Percentiles rank a stretch among this genome's conserved stretches.
Evolutionary conservation across 64 coral and sea anemone genomes (phyloP).

Genomic region (Actinia equina): DNA sequence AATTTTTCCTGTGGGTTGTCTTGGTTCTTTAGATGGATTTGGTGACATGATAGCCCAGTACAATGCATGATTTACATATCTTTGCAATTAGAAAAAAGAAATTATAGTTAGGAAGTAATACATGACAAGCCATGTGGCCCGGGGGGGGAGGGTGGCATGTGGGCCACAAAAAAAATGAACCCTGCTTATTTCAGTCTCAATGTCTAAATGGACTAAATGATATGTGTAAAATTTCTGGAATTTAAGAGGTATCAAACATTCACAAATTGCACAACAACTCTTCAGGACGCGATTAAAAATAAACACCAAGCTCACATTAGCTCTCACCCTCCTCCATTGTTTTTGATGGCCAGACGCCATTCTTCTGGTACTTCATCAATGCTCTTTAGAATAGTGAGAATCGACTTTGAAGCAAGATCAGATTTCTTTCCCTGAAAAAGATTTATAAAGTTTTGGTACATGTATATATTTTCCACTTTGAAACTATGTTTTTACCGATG

Average conservation of each 20-base stretch:
- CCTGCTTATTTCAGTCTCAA: no score
- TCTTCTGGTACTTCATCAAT: slow-evolving; percentile 61
- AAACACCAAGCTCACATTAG: neutral
- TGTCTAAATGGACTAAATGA: no score
- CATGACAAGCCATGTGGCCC: neutral
- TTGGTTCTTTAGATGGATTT: slow-evolving; percentile 56
- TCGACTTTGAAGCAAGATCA: slow-evolving; percentile 58
- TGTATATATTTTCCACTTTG: neutral
- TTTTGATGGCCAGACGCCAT: slow-evolving; percentile 56
- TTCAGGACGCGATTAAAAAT: neutral
- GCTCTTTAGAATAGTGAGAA: slow-evolving; percentile 71
- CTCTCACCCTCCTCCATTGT: slow-evolving; percentile 88
- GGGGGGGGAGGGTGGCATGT: no score
- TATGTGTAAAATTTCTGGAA: no score
- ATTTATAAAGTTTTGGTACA: neutral
- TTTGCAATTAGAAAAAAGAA: slow-evolving; percentile 19
- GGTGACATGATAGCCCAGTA: slow-evolving; percentile 91
- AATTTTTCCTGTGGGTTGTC: slow-evolving; percentile 65
- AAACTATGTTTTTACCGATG: slow-evolving; percentile 33
- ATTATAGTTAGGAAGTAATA: neutral
- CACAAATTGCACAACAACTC: no score
- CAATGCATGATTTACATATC: slow-evolving; percentile 86
- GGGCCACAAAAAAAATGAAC: no score
- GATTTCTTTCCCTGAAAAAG: slow-evolving; percentile 38
- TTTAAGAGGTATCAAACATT: no score